phyloP scores from a whole-genome alignment of 2,888 invertebrate species.

The Polyommatus icarus region DNA sequence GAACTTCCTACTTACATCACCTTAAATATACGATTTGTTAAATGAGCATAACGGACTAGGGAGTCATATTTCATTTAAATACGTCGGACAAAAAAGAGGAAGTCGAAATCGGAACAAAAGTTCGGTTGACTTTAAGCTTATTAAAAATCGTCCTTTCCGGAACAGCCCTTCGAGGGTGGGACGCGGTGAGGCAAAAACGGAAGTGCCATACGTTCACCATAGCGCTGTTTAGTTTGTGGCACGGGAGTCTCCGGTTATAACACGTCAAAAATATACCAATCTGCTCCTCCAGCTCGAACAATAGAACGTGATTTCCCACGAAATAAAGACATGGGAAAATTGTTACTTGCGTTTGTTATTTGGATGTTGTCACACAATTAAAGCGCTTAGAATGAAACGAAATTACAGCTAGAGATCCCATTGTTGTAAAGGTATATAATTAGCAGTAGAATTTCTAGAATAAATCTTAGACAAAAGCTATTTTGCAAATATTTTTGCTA shows the following conservation, averaged over 20 bases:
- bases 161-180: constrained; percentile 72
- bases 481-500: background rate
- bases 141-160: constrained; percentile 73
- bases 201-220: constrained; percentile 75
- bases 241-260: constrained; percentile 71
- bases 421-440: constrained; percentile 15
- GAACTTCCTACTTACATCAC: constrained; percentile 27
- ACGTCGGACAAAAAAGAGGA: constrained; percentile 54
- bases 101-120: constrained; percentile 62
- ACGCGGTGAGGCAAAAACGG: constrained; percentile 70
- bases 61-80: constrained; percentile 36
- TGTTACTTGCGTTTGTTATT: constrained; percentile 11
- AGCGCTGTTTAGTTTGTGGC: constrained; percentile 70
- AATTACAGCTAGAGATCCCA: constrained; percentile 14
- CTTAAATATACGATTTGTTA: constrained; percentile 33
- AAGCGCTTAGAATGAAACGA: background rate
- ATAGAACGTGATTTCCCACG: constrained; percentile 30
- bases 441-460: background rate
- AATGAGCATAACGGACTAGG: constrained; percentile 30
- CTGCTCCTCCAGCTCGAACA: constrained; percentile 36
- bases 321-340: constrained; percentile 30
- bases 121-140: constrained; percentile 69
- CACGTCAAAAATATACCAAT: constrained; percentile 47
- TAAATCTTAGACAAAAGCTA: background rate
- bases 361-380: constrained; percentile 17